Conservation (phyloP, 2,113 vertebrate genomes). For the Cyanoramphus novaezelandiae region DNA sequence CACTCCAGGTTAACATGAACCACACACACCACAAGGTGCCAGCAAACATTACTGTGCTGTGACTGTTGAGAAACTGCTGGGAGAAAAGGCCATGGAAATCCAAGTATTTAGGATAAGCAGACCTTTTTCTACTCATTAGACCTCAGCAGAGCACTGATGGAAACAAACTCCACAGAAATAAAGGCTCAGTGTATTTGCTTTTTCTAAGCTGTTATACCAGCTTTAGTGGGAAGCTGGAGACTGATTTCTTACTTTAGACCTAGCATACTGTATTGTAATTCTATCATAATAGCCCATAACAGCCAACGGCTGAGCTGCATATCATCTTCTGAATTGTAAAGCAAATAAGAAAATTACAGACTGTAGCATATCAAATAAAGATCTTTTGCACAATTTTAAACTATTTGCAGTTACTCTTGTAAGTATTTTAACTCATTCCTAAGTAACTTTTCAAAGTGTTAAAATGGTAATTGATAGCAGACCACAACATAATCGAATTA, state of each 20-base stretch:
- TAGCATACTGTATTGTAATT: background rate
- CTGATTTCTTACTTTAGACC: background rate
- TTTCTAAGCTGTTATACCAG: background rate
- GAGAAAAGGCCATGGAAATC: slow-evolving; percentile 3
- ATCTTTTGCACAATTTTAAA: background rate
- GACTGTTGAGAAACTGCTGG: slow-evolving; percentile 49
- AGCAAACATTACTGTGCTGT: slow-evolving; percentile 7
- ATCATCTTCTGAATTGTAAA: background rate
- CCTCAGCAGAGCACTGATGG: background rate
- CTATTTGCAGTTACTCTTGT: background rate
- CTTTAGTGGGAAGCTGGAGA: background rate
- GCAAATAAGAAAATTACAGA: background rate
- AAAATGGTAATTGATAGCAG: background rate
- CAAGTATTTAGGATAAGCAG: slow-evolving; percentile 11
- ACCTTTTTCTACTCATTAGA: slow-evolving; percentile 69
- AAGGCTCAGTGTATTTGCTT: background rate
- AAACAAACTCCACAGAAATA: background rate
- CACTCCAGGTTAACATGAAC: background rate
- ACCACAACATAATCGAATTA: background rate
- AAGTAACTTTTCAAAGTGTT: background rate
- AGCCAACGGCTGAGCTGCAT: background rate
- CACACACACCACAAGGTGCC: slow-evolving; percentile 10
- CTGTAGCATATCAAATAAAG: background rate
- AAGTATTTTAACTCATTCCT: background rate
- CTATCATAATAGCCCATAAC: background rate